Conservation (phyloP, 2,797 vertebrate genomes). For the Glossophaga mutica region DNA sequence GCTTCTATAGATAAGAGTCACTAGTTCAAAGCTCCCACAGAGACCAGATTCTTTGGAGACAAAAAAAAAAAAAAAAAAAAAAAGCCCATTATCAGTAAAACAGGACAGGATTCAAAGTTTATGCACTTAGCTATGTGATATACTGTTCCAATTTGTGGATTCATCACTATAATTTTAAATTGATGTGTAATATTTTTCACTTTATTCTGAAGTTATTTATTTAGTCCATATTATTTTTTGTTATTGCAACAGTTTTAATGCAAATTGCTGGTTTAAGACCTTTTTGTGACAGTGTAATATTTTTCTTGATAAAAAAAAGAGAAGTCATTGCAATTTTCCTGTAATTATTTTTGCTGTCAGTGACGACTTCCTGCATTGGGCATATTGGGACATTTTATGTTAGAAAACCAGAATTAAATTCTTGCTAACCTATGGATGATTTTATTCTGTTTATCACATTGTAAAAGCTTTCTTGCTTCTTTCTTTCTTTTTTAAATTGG, state of each 20-base stretch:
- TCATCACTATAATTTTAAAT: slow-evolving; percentile 21
- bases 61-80: slow-evolving; percentile 9
- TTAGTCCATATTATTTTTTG: slow-evolving; percentile 35
- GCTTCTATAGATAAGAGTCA: neutral
- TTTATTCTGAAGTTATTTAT: slow-evolving; percentile 30
- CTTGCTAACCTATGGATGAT: neutral
- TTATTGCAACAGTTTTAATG: slow-evolving; percentile 72
- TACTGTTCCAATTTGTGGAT: neutral
- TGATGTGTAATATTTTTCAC: neutral
- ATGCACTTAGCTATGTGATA: neutral
- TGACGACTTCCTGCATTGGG: slow-evolving; percentile 44
- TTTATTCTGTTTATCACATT: neutral
- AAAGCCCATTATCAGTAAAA: slow-evolving; percentile 22
- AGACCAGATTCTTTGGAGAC: neutral
- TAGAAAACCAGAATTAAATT: slow-evolving; percentile 47
- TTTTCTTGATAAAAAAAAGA: slow-evolving; percentile 29
- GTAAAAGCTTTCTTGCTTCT: neutral
- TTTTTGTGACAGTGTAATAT: slow-evolving; percentile 68
- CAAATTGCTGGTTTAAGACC: slow-evolving; percentile 64
- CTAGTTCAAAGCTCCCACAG: neutral
- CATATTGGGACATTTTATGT: slow-evolving; percentile 63
- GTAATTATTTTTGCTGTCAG: slow-evolving; percentile 64
- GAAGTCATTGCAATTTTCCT: slow-evolving; percentile 45
- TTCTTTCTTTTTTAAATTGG: neutral
- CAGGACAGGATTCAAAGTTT: neutral